phyloP scores from a whole-genome alignment of 2,888 invertebrate species.

The Eupithecia insigniata region DNA sequence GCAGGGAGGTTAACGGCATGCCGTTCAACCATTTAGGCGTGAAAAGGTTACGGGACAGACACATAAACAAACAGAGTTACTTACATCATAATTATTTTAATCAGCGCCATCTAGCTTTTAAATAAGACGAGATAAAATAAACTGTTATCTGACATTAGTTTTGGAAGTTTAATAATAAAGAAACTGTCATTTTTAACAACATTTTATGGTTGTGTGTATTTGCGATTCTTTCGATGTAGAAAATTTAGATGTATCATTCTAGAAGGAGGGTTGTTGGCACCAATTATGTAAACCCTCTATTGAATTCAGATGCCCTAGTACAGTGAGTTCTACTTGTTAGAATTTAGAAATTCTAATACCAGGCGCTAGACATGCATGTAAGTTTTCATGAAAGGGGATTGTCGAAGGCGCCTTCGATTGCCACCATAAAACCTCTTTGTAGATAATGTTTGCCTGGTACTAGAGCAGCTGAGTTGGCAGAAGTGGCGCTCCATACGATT shows the following conservation, averaged over 20 bases:
- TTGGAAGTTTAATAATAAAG: no score
- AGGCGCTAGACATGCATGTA: constrained; percentile 24
- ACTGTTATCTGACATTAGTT: no score
- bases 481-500: constrained; percentile 22
- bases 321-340: constrained; percentile 36
- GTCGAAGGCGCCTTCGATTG: not conserved
- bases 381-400: constrained; percentile 5
- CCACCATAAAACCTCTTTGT: not conserved
- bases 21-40: no score
- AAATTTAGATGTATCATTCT: no score
- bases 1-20: no score
- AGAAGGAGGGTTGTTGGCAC: not conserved
- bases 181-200: no score
- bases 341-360: constrained; percentile 37
- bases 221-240: no score
- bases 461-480: constrained; percentile 24
- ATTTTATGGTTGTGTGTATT: no score
- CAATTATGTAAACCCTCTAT: not conserved
- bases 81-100: not conserved
- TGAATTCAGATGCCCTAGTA: constrained; percentile 36
- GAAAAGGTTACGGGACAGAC: no score
- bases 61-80: no score
- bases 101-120: not conserved
- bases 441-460: constrained; percentile 35
- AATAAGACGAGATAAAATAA: no score